Conservation (phyloP, 2,113 vertebrate species). For the Chaetorhynchus papuensis region DNA sequence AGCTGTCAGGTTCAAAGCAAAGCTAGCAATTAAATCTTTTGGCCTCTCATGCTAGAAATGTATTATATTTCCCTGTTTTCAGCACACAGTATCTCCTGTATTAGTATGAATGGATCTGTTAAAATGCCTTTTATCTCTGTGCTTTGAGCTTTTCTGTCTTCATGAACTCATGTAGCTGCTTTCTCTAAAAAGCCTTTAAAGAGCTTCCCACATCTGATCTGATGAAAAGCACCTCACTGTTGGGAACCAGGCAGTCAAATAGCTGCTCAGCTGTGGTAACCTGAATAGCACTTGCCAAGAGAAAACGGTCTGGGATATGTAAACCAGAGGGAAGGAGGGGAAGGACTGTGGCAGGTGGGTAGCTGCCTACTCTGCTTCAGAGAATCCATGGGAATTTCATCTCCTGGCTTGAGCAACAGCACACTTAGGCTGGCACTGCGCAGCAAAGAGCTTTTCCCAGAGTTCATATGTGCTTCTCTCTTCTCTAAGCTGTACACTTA, state of each 20-base stretch:
- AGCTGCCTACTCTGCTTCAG: neutral
- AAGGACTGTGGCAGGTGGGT: neutral
- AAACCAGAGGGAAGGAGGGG: neutral
- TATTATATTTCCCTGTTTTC: neutral
- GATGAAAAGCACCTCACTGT: neutral
- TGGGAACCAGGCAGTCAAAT: neutral
- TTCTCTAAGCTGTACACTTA: rapidly evolving
- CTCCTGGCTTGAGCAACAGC: neutral
- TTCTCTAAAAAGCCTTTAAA: neutral
- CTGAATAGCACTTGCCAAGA: neutral
- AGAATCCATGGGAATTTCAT: neutral
- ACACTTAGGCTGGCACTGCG: neutral
- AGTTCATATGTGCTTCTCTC: rapidly evolving
- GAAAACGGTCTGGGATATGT: neutral
- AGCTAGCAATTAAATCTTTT: constrained; percentile 5
- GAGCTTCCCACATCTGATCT: neutral
- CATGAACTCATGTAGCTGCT: neutral
- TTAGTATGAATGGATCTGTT: neutral
- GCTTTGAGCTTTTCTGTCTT: neutral
- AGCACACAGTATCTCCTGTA: neutral
- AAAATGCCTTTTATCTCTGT: neutral
- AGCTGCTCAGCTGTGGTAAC: neutral
- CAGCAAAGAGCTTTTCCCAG: neutral
- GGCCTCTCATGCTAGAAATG: neutral
- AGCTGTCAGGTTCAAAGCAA: constrained; percentile 15